Percentiles rank a stretch among this genome's conserved stretches.
Conservation (phyloP, 1,140 invertebrate species). For the Drosophila micromelanica region DNA sequence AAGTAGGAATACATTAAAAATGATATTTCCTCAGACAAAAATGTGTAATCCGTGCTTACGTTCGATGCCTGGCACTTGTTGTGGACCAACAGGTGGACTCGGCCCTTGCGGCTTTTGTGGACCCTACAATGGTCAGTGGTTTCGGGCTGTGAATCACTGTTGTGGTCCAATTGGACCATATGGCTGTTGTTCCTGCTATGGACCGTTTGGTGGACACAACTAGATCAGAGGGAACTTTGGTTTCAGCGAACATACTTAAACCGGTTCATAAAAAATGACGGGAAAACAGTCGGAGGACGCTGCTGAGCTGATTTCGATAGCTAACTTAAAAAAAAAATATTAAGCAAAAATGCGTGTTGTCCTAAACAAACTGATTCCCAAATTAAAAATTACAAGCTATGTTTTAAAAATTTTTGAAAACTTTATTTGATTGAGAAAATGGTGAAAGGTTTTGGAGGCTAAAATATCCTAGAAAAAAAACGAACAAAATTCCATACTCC, state of each 20-base stretch:
- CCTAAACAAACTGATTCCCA: no score
- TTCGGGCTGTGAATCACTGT: constrained; percentile 62
- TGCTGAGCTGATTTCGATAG: background rate
- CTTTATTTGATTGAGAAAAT: no score
- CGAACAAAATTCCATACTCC: no score
- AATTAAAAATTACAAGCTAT: no score
- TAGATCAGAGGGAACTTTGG: constrained; percentile 69
- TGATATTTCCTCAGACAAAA: background rate
- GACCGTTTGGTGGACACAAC: constrained; percentile 61
- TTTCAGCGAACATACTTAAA: constrained; percentile 16
- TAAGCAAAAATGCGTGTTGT: constrained; percentile 20
- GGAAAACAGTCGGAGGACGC: background rate
- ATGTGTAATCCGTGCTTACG: constrained; percentile 69
- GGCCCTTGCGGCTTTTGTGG: constrained; percentile 67
- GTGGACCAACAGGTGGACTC: constrained; percentile 65
- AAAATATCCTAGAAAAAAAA: no score
- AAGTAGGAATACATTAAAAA: no score
- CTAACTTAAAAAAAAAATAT: background rate
- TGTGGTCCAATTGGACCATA: constrained; percentile 70
- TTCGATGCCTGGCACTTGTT: constrained; percentile 69
- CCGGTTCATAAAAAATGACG: no score
- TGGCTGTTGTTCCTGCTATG: constrained; percentile 66
- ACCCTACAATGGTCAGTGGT: constrained; percentile 71
- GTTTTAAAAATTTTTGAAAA: no score
- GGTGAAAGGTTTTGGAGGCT: no score